Evolutionary conservation across 2,113 vertebrate species (phyloP).

Genomic region (Pangasianodon hypophthalmus): DNA sequence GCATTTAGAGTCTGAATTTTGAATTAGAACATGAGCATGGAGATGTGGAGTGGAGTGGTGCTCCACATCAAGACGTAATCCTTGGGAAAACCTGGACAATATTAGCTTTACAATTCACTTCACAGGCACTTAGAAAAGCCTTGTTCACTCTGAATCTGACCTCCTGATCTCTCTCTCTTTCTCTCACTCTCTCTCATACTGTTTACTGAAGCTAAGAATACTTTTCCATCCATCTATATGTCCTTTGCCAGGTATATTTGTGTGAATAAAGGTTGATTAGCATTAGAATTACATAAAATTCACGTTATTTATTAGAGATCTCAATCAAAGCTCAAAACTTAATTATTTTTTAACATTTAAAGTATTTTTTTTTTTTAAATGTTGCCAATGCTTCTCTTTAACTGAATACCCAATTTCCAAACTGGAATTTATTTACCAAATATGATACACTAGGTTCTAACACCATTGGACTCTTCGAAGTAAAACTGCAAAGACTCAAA

Average conservation of each 20-base stretch:
- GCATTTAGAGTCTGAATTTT: slow-evolving; percentile 54
- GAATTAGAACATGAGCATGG: background rate
- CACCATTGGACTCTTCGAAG: no score
- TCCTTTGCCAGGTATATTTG: background rate
- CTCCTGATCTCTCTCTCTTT: slow-evolving; percentile 47
- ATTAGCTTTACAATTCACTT: slow-evolving; percentile 77
- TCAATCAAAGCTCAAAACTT: background rate
- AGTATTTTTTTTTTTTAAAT: no score
- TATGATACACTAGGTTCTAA: no score
- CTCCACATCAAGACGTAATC: slow-evolving; percentile 71
- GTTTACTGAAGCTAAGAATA: background rate
- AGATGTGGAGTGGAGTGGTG: slow-evolving; percentile 11
- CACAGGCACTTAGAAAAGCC: slow-evolving; percentile 68
- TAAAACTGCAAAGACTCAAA: no score
- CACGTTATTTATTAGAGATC: background rate
- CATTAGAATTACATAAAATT: background rate
- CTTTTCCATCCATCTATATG: slow-evolving; percentile 26
- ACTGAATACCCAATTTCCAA: no score
- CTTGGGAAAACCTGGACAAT: slow-evolving; percentile 73
- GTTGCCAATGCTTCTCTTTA: no score
- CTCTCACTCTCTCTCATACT: slow-evolving; percentile 49
- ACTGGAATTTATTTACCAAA: no score
- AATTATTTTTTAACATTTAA: background rate
- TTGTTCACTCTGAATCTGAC: slow-evolving; percentile 65
- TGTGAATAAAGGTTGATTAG: background rate